phyloP scores from a whole-genome alignment of 1,140 invertebrate genomes.

The Copidosoma floridanum region DNA sequence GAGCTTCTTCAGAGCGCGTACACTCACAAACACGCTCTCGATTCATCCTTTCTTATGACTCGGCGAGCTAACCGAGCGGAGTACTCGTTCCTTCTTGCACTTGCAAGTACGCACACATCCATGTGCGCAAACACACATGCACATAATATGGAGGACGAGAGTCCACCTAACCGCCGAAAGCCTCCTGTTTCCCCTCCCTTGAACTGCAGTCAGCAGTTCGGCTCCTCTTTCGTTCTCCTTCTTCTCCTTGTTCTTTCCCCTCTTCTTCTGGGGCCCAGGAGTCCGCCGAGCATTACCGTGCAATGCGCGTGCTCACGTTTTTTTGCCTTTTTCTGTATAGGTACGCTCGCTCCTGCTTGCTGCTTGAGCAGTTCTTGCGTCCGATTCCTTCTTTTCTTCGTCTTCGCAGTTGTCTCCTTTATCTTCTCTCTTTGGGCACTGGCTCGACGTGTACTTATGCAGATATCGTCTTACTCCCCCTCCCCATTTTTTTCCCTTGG shows the following conservation, averaged over 20 bases:
- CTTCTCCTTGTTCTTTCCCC: not conserved
- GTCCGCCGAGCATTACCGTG: not conserved
- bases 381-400: not conserved
- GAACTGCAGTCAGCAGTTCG: too few species aligned
- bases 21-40: too few species aligned
- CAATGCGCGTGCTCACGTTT: not conserved
- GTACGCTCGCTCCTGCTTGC: too few species aligned
- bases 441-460: not conserved
- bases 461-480: constrained; percentile 21
- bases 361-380: not conserved
- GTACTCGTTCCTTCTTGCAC: too few species aligned
- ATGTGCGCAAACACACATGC: not conserved
- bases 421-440: constrained; percentile 7
- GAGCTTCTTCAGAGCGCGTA: not conserved
- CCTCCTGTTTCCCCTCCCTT: constrained; percentile 33
- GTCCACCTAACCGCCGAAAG: constrained; percentile 51
- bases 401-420: not conserved
- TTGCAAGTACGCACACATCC: not conserved
- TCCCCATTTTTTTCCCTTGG: constrained; percentile 4
- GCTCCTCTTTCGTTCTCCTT: constrained; percentile 1
- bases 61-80: not conserved
- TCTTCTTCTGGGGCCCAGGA: not conserved
- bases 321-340: not conserved
- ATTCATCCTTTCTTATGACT: not conserved
- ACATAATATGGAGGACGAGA: constrained; percentile 23